phyloP scores from a whole-genome alignment of 1,140 invertebrate genomes.

The Drosophila kanapiae region DNA sequence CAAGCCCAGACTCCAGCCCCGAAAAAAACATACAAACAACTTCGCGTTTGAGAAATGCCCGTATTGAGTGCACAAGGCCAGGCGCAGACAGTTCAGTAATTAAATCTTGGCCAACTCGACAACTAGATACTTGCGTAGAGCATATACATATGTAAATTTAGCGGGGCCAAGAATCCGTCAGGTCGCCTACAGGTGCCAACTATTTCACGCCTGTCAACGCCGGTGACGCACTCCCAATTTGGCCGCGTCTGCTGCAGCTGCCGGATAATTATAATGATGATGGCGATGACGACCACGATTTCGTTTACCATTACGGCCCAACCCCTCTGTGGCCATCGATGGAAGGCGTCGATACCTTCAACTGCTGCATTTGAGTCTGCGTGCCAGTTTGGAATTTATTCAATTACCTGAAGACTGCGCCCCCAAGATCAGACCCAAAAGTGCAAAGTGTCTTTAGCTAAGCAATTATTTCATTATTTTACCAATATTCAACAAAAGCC shows the following conservation, averaged over 20 bases:
- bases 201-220: slow-evolving; percentile 69
- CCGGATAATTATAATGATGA: slow-evolving; percentile 36
- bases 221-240: slow-evolving; percentile 59
- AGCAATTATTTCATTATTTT: background rate
- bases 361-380: slow-evolving; percentile 16
- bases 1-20: slow-evolving; percentile 50
- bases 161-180: slow-evolving; percentile 32
- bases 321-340: slow-evolving; percentile 25
- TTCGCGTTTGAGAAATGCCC: slow-evolving; percentile 29
- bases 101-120: slow-evolving; percentile 73
- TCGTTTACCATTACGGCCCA: slow-evolving; percentile 11
- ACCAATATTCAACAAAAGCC: background rate
- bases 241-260: slow-evolving; percentile 56
- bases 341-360: slow-evolving; percentile 23
- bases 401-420: slow-evolving; percentile 43
- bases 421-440: slow-evolving; percentile 31
- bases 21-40: slow-evolving; percentile 31
- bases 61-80: slow-evolving; percentile 66
- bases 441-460: slow-evolving; percentile 13
- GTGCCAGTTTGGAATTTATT: slow-evolving; percentile 67
- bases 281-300: slow-evolving; percentile 23
- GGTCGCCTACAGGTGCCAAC: slow-evolving; percentile 70
- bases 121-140: slow-evolving; percentile 13
- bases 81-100: slow-evolving; percentile 62
- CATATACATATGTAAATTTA: slow-evolving; percentile 46